A percentile compares a stretch with the other conserved stretches of the same genome.
These are phyloP conservation scores for Muraenolepis orangiensis DNA, from an alignment of 2,797 vertebrate species.

Conservation along the genomic window DNA sequence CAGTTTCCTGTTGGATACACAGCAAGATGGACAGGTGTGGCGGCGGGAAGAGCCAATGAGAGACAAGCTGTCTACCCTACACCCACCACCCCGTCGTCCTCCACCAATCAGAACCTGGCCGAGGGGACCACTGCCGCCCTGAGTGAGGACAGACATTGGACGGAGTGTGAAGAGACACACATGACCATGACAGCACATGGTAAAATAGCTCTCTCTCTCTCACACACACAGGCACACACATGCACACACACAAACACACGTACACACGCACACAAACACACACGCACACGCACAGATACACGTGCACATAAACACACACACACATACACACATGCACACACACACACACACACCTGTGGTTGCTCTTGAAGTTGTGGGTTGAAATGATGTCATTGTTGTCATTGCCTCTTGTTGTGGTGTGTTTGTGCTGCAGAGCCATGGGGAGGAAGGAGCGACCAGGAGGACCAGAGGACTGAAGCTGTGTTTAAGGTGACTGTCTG, in stretches of 20 bases:
- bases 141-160: not conserved
- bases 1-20: constrained; percentile 30
- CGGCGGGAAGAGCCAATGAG: not conserved
- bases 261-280: not conserved
- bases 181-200: not conserved
- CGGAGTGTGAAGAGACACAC: not conserved
- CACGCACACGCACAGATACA: not conserved
- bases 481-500: constrained; percentile 60
- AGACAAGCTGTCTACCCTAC: not conserved
- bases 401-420: not conserved
- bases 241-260: too few species aligned
- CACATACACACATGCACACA: not conserved
- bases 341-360: not conserved
- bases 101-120: not conserved
- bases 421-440: constrained; percentile 45
- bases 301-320: constrained; percentile 5
- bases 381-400: not conserved
- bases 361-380: not conserved
- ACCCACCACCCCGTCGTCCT: not conserved
- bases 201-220: not conserved
- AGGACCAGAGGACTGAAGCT: constrained; percentile 62
- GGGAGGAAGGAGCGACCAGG: constrained; percentile 50
- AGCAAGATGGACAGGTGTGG: constrained; percentile 27
- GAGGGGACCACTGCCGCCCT: not conserved
- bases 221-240: too few species aligned